Percentiles rank a stretch among this genome's conserved stretches.
phyloP scores from a whole-genome alignment of 2,888 invertebrate genomes.

The Druceiella hillmani region DNA sequence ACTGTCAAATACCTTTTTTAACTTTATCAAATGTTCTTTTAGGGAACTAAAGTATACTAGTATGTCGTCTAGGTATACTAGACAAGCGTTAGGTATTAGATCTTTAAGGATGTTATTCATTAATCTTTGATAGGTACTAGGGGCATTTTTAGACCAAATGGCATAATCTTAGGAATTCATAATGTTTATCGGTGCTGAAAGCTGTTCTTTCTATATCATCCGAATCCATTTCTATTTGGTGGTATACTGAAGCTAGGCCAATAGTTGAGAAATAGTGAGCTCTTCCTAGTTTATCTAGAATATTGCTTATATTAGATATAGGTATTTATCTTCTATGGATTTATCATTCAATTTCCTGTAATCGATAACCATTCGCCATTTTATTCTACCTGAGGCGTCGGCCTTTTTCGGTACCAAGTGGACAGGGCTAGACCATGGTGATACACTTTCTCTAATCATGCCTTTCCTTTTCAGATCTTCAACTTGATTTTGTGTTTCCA shows the following conservation, averaged over 20 bases:
- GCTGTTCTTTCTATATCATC: slow-evolving; percentile 28
- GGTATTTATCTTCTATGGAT: slow-evolving; percentile 24
- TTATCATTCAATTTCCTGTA: slow-evolving; percentile 13
- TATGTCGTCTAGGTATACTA: slow-evolving; percentile 29
- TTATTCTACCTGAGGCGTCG: slow-evolving; percentile 1
- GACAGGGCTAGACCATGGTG: slow-evolving; percentile 6
- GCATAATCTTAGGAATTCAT: slow-evolving; percentile 29
- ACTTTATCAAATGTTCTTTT: slow-evolving; percentile 24
- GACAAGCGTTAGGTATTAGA: slow-evolving; percentile 23
- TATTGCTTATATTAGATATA: slow-evolving; percentile 23
- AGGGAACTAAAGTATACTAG: slow-evolving; percentile 25
- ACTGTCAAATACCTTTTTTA: slow-evolving; percentile 23
- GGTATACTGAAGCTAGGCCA: slow-evolving; percentile 24
- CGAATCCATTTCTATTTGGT: slow-evolving; percentile 20
- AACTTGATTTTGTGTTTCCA: too few species aligned
- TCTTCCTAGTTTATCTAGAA: slow-evolving; percentile 23
- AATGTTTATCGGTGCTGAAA: slow-evolving; percentile 29
- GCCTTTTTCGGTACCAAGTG: slow-evolving; percentile 4
- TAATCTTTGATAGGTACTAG: slow-evolving; percentile 29
- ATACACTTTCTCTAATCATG: background rate
- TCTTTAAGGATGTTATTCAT: slow-evolving; percentile 29
- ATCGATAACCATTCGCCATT: background rate
- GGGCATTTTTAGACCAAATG: slow-evolving; percentile 29
- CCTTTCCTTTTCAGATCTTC: background rate
- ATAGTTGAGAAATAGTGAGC: slow-evolving; percentile 23